Evolutionary conservation across 2,113 vertebrate species (phyloP).

Genomic region (Sinocyclocheilus anshuiensis): DNA sequence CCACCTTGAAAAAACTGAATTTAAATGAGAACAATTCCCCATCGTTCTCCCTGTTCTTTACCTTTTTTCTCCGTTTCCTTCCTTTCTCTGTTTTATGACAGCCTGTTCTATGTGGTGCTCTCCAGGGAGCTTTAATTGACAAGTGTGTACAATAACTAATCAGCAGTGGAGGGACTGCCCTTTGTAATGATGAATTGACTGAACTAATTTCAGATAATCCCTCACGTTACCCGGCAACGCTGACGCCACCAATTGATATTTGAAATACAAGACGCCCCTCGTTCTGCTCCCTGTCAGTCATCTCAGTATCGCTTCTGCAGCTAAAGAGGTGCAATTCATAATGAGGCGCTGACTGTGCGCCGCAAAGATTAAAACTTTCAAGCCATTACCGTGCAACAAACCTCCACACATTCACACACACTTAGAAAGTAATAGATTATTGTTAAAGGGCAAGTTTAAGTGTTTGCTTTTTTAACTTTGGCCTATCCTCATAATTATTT

Average conservation of each 20-base stretch:
- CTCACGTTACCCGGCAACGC: slow-evolving; percentile 61
- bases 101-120: slow-evolving; percentile 54
- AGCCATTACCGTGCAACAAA: slow-evolving; percentile 42
- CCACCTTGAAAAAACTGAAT: neutral
- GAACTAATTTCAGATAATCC: slow-evolving; percentile 78
- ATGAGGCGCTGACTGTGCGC: slow-evolving; percentile 69
- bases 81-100: slow-evolving; percentile 47
- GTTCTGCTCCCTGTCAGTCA: slow-evolving; percentile 63
- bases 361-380: slow-evolving; percentile 65
- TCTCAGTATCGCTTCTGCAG: slow-evolving; percentile 30
- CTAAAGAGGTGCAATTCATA: slow-evolving; percentile 60
- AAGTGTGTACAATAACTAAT: slow-evolving; percentile 78
- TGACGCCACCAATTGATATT: slow-evolving; percentile 67
- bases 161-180: slow-evolving; percentile 72
- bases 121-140: slow-evolving; percentile 73
- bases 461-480: slow-evolving; percentile 47
- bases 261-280: slow-evolving; percentile 63
- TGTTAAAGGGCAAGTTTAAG: slow-evolving; percentile 62
- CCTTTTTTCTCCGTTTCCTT: neutral
- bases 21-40: neutral
- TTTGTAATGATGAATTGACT: slow-evolving; percentile 77
- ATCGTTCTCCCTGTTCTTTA: neutral
- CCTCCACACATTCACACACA: slow-evolving; percentile 37
- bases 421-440: slow-evolving; percentile 59
- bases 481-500: slow-evolving; percentile 58